phyloP scores from a whole-genome alignment of 2,797 vertebrate species.

The Sparus aurata region DNA sequence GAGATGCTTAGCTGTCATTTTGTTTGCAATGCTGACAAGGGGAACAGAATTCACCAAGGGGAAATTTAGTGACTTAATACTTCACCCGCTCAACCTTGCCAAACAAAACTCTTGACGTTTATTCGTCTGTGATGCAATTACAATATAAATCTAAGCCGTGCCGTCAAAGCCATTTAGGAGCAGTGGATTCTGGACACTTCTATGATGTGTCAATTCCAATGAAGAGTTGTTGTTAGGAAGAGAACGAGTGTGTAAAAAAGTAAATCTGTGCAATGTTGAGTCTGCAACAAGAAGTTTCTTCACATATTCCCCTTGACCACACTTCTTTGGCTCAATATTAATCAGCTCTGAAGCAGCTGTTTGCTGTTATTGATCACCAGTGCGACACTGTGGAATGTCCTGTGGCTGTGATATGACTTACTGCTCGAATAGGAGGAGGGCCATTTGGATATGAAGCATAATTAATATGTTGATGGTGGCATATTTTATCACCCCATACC shows the following conservation, averaged over 20 bases:
- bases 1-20: constrained; percentile 76
- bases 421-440: constrained; percentile 44
- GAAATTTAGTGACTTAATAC: constrained; percentile 67
- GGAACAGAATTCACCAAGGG: constrained; percentile 67
- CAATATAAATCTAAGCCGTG: constrained; percentile 34
- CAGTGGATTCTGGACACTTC: constrained; percentile 1
- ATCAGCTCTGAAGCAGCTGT: constrained; percentile 47
- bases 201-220: constrained; percentile 28
- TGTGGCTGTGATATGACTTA: constrained; percentile 58
- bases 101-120: constrained; percentile 60
- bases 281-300: neutral
- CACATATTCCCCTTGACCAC: neutral
- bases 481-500: constrained; percentile 61
- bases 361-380: constrained; percentile 55
- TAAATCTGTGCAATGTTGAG: neutral
- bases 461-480: constrained; percentile 75
- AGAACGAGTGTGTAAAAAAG: neutral
- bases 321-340: constrained; percentile 28
- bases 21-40: constrained; percentile 71
- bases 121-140: constrained; percentile 49
- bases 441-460: constrained; percentile 53
- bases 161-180: constrained; percentile 38
- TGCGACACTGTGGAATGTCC: constrained; percentile 48
- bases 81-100: constrained; percentile 58
- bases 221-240: neutral